Evolutionary conservation across 2,888 invertebrate species (phyloP).

Genomic region (Acleris holmiana): DNA sequence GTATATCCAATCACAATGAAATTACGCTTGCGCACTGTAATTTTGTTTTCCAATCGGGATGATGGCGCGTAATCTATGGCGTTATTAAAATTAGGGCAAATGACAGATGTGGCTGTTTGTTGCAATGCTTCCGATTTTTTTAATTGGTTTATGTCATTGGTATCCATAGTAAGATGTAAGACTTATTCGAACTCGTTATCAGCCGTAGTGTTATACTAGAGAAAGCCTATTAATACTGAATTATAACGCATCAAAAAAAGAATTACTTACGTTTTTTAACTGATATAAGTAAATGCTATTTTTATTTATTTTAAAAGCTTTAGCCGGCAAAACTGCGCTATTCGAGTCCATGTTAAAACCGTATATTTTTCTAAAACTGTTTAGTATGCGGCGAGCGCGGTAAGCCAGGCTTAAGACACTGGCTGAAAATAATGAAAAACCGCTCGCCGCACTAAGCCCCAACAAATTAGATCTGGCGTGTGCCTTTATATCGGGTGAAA

Average conservation of each 20-base stretch:
- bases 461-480: slow-evolving; percentile 65
- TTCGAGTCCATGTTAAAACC: slow-evolving; percentile 40
- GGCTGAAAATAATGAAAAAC: slow-evolving; percentile 76
- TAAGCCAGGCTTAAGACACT: slow-evolving; percentile 72
- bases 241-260: too few species aligned
- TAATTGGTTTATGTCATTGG: too few species aligned
- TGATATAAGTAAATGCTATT: background rate
- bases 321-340: background rate
- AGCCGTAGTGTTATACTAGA: too few species aligned
- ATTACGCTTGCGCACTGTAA: slow-evolving; percentile 54
- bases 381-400: slow-evolving; percentile 59
- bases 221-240: too few species aligned
- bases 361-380: slow-evolving; percentile 47
- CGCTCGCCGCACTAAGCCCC: slow-evolving; percentile 60
- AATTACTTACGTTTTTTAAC: background rate
- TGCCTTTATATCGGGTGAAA: background rate
- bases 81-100: slow-evolving; percentile 36
- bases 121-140: slow-evolving; percentile 20
- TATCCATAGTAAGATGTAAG: too few species aligned
- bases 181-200: too few species aligned
- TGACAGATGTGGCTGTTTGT: slow-evolving; percentile 32
- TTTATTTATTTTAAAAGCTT: background rate
- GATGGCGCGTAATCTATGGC: slow-evolving; percentile 34
- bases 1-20: slow-evolving; percentile 75
- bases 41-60: slow-evolving; percentile 36